These are phyloP conservation scores for Rhingia rostrata DNA, from an alignment of 2,888 invertebrate species.

Conservation along the genomic window DNA sequence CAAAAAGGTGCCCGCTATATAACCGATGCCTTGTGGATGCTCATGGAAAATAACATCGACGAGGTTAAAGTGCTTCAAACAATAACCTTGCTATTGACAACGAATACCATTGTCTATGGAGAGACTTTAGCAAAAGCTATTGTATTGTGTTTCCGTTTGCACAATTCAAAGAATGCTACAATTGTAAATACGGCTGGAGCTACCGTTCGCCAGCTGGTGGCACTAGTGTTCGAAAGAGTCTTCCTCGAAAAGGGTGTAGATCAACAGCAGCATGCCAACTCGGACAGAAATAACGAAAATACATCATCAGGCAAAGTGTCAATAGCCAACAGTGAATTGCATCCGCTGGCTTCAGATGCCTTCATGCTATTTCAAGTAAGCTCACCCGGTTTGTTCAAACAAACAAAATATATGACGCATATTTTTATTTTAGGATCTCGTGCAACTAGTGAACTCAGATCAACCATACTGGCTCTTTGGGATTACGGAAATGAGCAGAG, in stretches of 20 bases:
- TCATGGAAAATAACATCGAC: constrained; percentile 97
- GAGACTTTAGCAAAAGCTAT: constrained; percentile 95
- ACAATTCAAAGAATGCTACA: constrained; percentile 96
- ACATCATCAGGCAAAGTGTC: constrained; percentile 66
- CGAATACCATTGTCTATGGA: constrained; percentile 97
- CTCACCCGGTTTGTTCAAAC: not conserved
- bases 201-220: constrained; percentile 97
- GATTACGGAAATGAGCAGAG: constrained; percentile 98
- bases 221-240: constrained; percentile 94
- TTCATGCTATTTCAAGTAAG: constrained; percentile 95
- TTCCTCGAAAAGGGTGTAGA: constrained; percentile 79
- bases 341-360: constrained; percentile 95
- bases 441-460: constrained; percentile 97
- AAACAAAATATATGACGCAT: not conserved
- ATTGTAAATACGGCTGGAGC: constrained; percentile 99
- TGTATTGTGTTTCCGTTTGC: constrained; percentile 97
- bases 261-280: constrained; percentile 67
- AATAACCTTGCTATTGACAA: constrained; percentile 95
- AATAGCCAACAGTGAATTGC: constrained; percentile 85
- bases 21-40: constrained; percentile 95
- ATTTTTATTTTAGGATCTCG: constrained; percentile 89
- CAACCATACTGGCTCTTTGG: constrained; percentile 97
- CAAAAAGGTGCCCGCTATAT: constrained; percentile 96
- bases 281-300: constrained; percentile 68
- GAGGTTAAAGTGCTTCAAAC: constrained; percentile 98